phyloP scores from a whole-genome alignment of 2,888 invertebrate genomes.

The Nephrotoma flavescens region DNA sequence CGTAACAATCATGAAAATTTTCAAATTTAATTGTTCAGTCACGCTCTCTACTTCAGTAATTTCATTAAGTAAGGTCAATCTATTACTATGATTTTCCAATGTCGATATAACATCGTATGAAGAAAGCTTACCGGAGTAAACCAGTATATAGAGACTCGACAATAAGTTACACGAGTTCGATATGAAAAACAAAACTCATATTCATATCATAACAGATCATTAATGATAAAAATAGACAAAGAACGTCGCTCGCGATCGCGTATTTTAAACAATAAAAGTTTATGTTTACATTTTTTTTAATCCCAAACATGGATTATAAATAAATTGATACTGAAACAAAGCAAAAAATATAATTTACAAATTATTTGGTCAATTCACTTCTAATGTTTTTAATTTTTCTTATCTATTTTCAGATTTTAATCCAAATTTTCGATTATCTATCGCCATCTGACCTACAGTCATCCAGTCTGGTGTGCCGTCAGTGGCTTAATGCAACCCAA shows the following conservation, averaged over 20 bases:
- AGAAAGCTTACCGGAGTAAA: too few relatives aligned
- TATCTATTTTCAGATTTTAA: constrained; percentile 38
- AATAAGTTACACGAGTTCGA: too few relatives aligned
- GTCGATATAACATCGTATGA: too few relatives aligned
- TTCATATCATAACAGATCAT: neutral
- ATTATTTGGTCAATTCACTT: neutral
- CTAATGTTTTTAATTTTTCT: neutral
- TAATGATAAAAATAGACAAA: neutral
- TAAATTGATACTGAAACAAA: neutral
- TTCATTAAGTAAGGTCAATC: too few relatives aligned
- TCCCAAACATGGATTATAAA: neutral
- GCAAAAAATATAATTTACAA: neutral
- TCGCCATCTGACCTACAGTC: constrained; percentile 48
- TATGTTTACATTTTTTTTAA: neutral
- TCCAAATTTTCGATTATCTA: constrained; percentile 46
- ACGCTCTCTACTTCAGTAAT: too few relatives aligned
- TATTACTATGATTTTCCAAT: too few relatives aligned
- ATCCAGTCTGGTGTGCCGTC: constrained; percentile 46
- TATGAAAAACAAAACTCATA: too few relatives aligned
- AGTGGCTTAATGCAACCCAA: constrained; percentile 53
- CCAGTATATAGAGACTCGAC: too few relatives aligned
- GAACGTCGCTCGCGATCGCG: neutral
- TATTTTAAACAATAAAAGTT: neutral
- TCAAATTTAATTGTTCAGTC: too few relatives aligned
- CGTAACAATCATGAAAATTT: too few relatives aligned